Evolutionary conservation across 2,888 invertebrate species (phyloP), one percentile per base, ranked within the genome.

Genomic region (Phalera bucephala): DNA sequence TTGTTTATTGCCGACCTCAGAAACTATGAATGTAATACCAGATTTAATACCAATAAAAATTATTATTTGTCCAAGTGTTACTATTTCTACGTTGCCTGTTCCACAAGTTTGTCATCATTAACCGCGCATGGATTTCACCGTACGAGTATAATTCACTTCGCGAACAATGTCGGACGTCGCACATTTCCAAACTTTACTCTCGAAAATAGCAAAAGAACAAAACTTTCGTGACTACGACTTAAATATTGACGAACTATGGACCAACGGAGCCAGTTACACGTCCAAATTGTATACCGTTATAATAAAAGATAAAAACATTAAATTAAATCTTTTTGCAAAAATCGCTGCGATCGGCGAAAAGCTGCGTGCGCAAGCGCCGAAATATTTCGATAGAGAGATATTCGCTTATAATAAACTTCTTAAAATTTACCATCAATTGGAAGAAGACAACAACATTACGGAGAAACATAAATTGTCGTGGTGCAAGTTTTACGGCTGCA

Each of bases 301-400:
- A 0, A 37, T 74, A 6, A 23, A 48, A 0, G 45, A 57, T n/a
- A 35, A 31, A 1, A 28, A 54, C 3, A 32, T 52, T 1, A 45
- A 49, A 0, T 31, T 77, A 2, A 44, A 70, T n/a, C 45, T 80
- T 1, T 81, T 82, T 35, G 74, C 60, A 0, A 80, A 82, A 56
- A 67, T 80, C 0, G 75, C 77, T 0, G 62, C 55, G 0, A 43
- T 78, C 1, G 65, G 65, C 1, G 69, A 72, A 9, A 55, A 61
- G 2, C 36, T 74, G 37, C 56, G 84, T 2, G 4, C 40, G 3
- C 15, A 46, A 33, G 31, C 38, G 49, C 31, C 52, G 53, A 7
- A 52, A 45, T 3, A 76, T 2, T 82, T 64, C 40, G 49, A 58
- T 0, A 72, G 57, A 0, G 84, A 84, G 36, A 52, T 44, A 1